Evolutionary conservation across 2,888 invertebrate genomes (phyloP).

Genomic region (Meteorus cinctellus): DNA sequence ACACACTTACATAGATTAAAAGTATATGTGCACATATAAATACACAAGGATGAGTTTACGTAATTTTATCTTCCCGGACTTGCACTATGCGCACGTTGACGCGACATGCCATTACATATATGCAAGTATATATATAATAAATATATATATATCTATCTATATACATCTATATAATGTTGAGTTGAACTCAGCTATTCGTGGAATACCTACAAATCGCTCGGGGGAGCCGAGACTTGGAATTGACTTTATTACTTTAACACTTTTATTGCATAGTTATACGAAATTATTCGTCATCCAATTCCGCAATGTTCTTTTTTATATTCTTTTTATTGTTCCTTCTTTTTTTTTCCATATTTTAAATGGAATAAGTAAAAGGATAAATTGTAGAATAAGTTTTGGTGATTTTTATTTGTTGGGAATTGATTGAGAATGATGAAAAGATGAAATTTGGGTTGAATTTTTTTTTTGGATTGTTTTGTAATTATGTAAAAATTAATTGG

Average conservation of each 20-base stretch:
- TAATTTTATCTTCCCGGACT: constrained; percentile 21
- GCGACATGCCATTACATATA: neutral
- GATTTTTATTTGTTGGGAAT: neutral
- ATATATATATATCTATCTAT: neutral
- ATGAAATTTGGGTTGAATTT: no score
- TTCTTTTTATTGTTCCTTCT: neutral
- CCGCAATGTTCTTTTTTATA: neutral
- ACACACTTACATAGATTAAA: neutral
- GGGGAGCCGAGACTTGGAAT: neutral
- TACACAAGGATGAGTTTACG: constrained; percentile 20
- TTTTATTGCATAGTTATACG: constrained; percentile 1
- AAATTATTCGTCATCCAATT: constrained; percentile 9
- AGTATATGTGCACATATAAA: neutral
- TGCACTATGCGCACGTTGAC: constrained; percentile 1
- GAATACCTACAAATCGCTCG: constrained; percentile 7
- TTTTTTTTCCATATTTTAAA: neutral
- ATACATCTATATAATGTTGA: neutral
- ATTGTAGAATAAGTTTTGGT: neutral
- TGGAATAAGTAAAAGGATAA: neutral
- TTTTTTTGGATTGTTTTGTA: no score
- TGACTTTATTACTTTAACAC: neutral
- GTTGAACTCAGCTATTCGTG: constrained; percentile 18
- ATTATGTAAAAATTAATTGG: neutral
- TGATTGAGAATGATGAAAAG: no score
- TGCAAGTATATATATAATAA: neutral